Percentiles rank a stretch among this genome's conserved stretches.
phyloP scores from a whole-genome alignment of 1,140 invertebrate species.

The Cotesia chilonis region DNA sequence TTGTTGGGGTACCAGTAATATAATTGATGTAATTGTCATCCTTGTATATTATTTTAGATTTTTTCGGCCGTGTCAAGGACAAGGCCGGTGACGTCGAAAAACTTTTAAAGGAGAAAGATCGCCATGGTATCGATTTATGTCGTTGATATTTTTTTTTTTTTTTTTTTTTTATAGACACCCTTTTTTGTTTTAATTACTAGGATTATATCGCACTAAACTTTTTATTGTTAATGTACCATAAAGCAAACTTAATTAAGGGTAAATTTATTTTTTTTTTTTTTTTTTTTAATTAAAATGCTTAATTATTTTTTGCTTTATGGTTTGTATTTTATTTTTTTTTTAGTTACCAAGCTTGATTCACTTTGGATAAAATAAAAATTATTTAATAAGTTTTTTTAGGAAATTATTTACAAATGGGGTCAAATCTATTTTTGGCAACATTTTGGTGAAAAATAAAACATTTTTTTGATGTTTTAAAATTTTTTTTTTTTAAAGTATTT shows the following conservation, averaged over 20 bases:
- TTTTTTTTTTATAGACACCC: constrained; percentile 31
- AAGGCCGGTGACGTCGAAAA: constrained; percentile 90
- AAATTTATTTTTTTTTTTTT: too few relatives aligned
- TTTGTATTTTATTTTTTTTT: too few relatives aligned
- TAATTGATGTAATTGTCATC: background rate
- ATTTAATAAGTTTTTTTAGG: too few relatives aligned
- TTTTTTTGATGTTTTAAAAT: too few relatives aligned
- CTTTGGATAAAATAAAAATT: too few relatives aligned
- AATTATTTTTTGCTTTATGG: too few relatives aligned
- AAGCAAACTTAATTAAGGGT: too few relatives aligned
- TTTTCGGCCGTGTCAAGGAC: constrained; percentile 91
- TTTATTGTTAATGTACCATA: too few relatives aligned
- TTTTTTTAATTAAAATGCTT: too few relatives aligned
- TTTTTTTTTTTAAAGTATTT: background rate
- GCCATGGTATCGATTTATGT: constrained; percentile 74
- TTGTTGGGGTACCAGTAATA: background rate
- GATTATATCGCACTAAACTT: background rate
- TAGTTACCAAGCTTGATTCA: background rate
- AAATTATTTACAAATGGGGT: too few relatives aligned
- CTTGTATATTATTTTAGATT: constrained; percentile 71
- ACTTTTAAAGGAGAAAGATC: constrained; percentile 90
- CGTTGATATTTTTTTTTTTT: constrained; percentile 27
- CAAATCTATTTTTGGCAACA: too few relatives aligned
- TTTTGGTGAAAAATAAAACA: too few relatives aligned
- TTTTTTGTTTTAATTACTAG: constrained; percentile 6